Percentiles rank a stretch among this genome's conserved stretches.
Evolutionary conservation across 2,888 invertebrate genomes (phyloP).

Genomic region (Coremacera marginata): DNA sequence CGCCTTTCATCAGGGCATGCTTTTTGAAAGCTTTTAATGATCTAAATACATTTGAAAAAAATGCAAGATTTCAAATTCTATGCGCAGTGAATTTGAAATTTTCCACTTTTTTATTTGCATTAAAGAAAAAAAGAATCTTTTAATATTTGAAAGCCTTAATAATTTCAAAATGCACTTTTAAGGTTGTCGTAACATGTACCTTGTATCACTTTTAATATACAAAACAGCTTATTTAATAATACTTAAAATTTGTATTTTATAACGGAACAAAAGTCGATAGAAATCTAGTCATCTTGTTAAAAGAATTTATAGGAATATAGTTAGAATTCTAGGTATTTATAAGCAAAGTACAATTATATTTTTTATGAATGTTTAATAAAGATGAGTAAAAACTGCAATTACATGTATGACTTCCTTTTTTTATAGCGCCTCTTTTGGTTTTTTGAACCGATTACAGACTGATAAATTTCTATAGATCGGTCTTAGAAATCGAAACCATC

Average conservation of each 20-base stretch:
- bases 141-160: background rate
- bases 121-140: background rate
- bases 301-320: conserved; percentile 43
- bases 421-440: too few species aligned
- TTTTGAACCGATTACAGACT: too few species aligned
- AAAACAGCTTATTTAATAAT: background rate
- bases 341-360: conserved; percentile 30
- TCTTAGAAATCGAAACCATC: too few species aligned
- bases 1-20: background rate
- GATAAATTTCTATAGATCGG: too few species aligned
- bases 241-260: background rate
- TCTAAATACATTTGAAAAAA: background rate
- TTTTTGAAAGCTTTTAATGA: background rate
- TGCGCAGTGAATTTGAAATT: background rate
- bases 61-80: background rate
- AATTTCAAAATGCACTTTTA: background rate
- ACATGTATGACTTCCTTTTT: too few species aligned
- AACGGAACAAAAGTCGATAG: conserved; percentile 16
- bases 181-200: conserved; percentile 30
- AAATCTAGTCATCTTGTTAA: conserved; percentile 57
- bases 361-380: conserved; percentile 37
- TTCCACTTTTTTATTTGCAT: background rate
- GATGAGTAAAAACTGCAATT: background rate
- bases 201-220: background rate
- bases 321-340: conserved; percentile 25